Evolutionary conservation across 1,140 invertebrate species (phyloP).

Genomic region (Fopius arisanus): DNA sequence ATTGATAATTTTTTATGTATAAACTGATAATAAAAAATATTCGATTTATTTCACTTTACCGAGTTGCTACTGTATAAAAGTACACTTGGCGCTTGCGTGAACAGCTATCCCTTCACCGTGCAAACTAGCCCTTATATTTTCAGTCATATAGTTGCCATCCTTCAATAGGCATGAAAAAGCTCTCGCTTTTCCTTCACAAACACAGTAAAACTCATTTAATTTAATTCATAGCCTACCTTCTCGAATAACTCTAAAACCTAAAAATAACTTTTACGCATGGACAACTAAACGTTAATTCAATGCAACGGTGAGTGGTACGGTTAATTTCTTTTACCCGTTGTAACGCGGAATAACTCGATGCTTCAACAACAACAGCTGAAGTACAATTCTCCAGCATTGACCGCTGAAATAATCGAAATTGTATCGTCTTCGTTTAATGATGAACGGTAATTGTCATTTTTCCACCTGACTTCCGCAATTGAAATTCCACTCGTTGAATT

Average conservation of each 20-base stretch:
- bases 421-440: conserved; percentile 28
- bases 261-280: not conserved
- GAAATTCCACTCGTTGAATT: not conserved
- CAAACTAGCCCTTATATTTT: not conserved
- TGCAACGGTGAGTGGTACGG: not conserved
- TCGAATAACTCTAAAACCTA: not conserved
- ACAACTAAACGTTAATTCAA: not conserved
- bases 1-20: too few species aligned
- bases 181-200: too few species aligned
- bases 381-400: conserved; percentile 30
- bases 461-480: not conserved
- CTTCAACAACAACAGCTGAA: conserved; percentile 36
- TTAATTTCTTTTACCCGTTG: not conserved
- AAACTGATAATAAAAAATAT: too few species aligned
- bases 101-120: not conserved
- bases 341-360: conserved; percentile 30
- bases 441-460: conserved; percentile 30
- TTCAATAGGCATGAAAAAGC: not conserved
- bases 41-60: too few species aligned
- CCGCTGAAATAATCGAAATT: conserved; percentile 32
- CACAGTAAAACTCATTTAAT: too few species aligned
- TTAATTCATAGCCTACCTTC: too few species aligned
- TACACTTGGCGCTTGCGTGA: not conserved
- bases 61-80: too few species aligned
- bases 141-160: not conserved